Conservation (phyloP, 2,888 invertebrate species). For the Drosophila niveifrons region DNA sequence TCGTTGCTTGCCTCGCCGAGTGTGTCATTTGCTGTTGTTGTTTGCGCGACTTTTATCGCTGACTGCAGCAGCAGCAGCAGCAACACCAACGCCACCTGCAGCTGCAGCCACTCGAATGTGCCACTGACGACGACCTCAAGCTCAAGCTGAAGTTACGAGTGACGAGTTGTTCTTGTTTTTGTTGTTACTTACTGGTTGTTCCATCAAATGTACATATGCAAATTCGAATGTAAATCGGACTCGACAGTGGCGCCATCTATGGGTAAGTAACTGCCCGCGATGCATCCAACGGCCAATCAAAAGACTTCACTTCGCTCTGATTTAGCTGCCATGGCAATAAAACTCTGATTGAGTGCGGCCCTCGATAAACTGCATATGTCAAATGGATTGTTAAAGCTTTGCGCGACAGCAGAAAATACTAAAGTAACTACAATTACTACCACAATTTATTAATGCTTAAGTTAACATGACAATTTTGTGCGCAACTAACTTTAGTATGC, state of each 20-base stretch:
- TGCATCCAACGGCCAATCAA: neutral
- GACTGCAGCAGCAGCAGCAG: slow-evolving; percentile 35
- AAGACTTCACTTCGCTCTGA: slow-evolving; percentile 3
- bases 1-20: neutral
- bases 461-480: too few relatives aligned
- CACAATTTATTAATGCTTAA: too few relatives aligned
- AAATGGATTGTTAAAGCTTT: neutral
- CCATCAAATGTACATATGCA: slow-evolving; percentile 44
- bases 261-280: slow-evolving; percentile 10
- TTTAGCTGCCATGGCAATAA: slow-evolving; percentile 1
- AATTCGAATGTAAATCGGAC: slow-evolving; percentile 28
- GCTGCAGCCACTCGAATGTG: slow-evolving; percentile 51
- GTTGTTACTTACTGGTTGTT: neutral
- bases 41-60: slow-evolving; percentile 59
- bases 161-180: slow-evolving; percentile 3
- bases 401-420: too few relatives aligned
- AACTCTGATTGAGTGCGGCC: slow-evolving; percentile 7
- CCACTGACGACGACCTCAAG: slow-evolving; percentile 41
- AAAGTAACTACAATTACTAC: too few relatives aligned
- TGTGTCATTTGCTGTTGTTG: slow-evolving; percentile 12
- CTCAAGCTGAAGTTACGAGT: slow-evolving; percentile 31
- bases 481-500: too few relatives aligned
- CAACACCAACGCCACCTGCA: slow-evolving; percentile 44
- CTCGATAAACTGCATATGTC: neutral
- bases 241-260: slow-evolving; percentile 28